phyloP scores from a whole-genome alignment of 2,888 invertebrate species.

The Scotopteryx bipunctaria region DNA sequence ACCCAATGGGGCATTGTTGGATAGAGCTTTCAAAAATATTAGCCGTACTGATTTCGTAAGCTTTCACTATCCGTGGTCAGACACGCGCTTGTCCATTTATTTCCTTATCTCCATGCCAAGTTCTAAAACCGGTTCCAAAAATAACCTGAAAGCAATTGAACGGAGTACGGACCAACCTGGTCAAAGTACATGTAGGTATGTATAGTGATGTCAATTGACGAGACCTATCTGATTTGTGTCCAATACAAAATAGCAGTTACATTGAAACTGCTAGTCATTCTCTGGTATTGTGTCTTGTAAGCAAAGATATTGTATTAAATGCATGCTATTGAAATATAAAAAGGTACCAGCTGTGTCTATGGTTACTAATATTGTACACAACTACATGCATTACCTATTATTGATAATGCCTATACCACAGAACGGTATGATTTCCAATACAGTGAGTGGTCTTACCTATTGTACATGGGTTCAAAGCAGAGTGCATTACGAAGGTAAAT shows the following conservation, averaged over 20 bases:
- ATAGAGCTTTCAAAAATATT: too few species aligned
- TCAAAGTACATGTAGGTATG: neutral
- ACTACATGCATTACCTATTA: too few species aligned
- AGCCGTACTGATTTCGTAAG: too few species aligned
- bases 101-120: conserved; percentile 54
- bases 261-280: conserved; percentile 8
- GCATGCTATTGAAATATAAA: conserved; percentile 13
- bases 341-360: conserved; percentile 18
- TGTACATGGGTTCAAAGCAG: neutral
- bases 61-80: too few species aligned
- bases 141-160: conserved; percentile 21
- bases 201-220: neutral
- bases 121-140: conserved; percentile 60
- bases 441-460: too few species aligned
- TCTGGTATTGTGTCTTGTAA: conserved; percentile 4
- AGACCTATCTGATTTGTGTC: conserved; percentile 29
- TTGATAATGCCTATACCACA: too few species aligned
- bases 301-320: conserved; percentile 5
- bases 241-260: conserved; percentile 19
- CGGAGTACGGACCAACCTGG: conserved; percentile 2
- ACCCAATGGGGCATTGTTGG: too few species aligned
- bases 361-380: conserved; percentile 5
- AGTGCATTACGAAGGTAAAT: too few species aligned
- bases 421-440: too few species aligned
- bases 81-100: too few species aligned